These are phyloP conservation scores for Proisotoma minuta DNA, from an alignment of 2,888 invertebrate species.

Conservation along the genomic window DNA sequence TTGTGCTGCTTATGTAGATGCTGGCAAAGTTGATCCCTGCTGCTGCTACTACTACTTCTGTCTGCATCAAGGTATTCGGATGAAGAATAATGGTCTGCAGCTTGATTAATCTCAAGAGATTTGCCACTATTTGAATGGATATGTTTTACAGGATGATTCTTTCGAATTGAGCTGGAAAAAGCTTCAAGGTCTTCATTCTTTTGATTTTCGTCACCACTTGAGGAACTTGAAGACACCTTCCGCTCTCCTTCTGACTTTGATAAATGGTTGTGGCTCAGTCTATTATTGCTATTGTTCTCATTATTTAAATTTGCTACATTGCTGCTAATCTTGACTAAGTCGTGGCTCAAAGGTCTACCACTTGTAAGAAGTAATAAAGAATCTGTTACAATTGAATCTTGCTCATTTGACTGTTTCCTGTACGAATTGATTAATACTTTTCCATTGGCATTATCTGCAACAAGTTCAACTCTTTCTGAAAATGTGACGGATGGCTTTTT, in stretches of 20 bases:
- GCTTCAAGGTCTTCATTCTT: constrained; percentile 38
- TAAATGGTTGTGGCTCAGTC: neutral
- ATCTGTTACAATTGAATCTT: constrained; percentile 47
- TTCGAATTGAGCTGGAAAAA: constrained; percentile 43
- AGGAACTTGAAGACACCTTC: neutral
- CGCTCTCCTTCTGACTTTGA: constrained; percentile 4
- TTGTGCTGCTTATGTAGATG: neutral
- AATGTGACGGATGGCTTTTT: constrained; percentile 46
- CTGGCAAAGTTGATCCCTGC: neutral
- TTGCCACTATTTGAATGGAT: constrained; percentile 18
- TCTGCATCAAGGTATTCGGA: neutral
- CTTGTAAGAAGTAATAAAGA: constrained; percentile 44
- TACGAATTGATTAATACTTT: constrained; percentile 7
- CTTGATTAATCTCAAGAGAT: constrained; percentile 7
- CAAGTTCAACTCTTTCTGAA: constrained; percentile 41
- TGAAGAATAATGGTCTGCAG: constrained; percentile 12
- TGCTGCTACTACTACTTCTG: neutral
- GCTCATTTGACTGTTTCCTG: constrained; percentile 32
- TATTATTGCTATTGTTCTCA: neutral
- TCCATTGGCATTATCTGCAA: constrained; percentile 23
- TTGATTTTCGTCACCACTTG: neutral
- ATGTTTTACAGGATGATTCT: constrained; percentile 41
- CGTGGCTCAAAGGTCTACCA: neutral
- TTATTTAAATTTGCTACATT: neutral
- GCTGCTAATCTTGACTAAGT: neutral